Percentiles rank a stretch among this genome's conserved stretches.
Evolutionary conservation across 2,797 vertebrate species (phyloP).

Genomic region (Gorsachius magnificus): DNA sequence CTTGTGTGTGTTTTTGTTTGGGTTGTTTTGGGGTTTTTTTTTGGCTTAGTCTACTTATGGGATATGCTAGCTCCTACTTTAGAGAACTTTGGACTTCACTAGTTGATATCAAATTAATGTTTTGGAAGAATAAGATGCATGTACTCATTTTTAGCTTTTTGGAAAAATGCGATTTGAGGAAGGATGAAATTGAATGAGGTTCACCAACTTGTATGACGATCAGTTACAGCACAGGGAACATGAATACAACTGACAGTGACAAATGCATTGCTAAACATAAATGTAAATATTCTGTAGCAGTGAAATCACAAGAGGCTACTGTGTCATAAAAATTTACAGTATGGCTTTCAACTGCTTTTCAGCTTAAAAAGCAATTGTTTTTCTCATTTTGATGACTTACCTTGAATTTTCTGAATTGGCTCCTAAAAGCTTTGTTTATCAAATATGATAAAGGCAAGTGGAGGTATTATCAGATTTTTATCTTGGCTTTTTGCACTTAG

Average conservation of each 20-base stretch:
- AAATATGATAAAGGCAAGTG: neutral
- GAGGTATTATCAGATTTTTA: neutral
- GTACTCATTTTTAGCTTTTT: neutral
- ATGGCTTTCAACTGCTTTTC: neutral
- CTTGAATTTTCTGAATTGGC: neutral
- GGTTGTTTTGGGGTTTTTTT: neutral
- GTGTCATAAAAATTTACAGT: neutral
- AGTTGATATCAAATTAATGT: neutral
- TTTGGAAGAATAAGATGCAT: neutral
- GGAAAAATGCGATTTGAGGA: neutral
- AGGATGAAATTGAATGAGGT: neutral
- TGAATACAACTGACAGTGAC: neutral
- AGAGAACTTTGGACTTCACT: neutral
- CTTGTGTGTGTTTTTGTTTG: neutral
- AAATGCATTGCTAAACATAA: neutral
- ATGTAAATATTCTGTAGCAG: neutral
- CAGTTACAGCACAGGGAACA: neutral
- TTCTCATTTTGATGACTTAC: neutral
- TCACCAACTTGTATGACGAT: neutral
- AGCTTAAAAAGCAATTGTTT: neutral
- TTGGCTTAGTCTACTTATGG: neutral
- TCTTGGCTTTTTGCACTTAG: accelerated
- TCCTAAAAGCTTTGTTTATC: neutral
- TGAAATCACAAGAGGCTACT: neutral
- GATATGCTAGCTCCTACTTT: neutral